A percentile compares a stretch with the other conserved stretches of the same genome.
Evolutionary conservation across 2,113 vertebrate species (phyloP).

Genomic region (Oryzias celebensis): DNA sequence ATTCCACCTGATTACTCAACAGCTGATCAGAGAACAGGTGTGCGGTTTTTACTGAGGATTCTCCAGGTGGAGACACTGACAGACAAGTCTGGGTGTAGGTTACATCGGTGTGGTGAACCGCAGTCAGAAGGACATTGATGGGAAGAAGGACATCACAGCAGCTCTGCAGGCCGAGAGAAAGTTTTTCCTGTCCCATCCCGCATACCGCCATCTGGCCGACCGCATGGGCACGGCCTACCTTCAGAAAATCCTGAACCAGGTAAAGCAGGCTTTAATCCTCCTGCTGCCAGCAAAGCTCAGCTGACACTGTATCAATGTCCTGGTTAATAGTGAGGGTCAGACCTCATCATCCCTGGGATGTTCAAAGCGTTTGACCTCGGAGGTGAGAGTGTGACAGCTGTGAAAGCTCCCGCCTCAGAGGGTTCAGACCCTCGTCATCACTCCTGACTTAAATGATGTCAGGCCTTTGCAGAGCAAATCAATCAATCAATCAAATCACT

Average conservation of each 20-base stretch:
- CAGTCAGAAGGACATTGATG: conserved; percentile 96
- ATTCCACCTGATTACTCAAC: not conserved
- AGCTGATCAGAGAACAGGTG: too few relatives aligned
- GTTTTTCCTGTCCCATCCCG: conserved; percentile 91
- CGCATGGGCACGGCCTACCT: conserved; percentile 94
- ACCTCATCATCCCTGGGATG: too few relatives aligned
- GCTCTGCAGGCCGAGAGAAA: conserved; percentile 92
- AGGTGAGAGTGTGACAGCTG: too few relatives aligned
- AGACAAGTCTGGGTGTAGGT: conserved; percentile 67
- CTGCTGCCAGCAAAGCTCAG: too few relatives aligned
- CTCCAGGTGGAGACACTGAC: not conserved
- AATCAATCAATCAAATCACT: too few relatives aligned
- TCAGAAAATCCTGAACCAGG: conserved; percentile 93
- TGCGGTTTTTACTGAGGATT: too few relatives aligned
- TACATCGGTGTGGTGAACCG: conserved; percentile 94
- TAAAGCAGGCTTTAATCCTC: conserved; percentile 26
- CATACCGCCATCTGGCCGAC: conserved; percentile 92
- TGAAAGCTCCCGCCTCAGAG: too few relatives aligned
- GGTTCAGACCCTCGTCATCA: too few relatives aligned
- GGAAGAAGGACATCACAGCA: conserved; percentile 91
- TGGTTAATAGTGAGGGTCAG: not conserved
- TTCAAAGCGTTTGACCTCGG: too few relatives aligned
- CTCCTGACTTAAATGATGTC: too few relatives aligned
- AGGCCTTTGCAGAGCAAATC: too few relatives aligned
- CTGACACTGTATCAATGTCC: too few relatives aligned